Evolutionary conservation across 2,797 vertebrate species (phyloP).

Genomic region (Glossophaga mutica): DNA sequence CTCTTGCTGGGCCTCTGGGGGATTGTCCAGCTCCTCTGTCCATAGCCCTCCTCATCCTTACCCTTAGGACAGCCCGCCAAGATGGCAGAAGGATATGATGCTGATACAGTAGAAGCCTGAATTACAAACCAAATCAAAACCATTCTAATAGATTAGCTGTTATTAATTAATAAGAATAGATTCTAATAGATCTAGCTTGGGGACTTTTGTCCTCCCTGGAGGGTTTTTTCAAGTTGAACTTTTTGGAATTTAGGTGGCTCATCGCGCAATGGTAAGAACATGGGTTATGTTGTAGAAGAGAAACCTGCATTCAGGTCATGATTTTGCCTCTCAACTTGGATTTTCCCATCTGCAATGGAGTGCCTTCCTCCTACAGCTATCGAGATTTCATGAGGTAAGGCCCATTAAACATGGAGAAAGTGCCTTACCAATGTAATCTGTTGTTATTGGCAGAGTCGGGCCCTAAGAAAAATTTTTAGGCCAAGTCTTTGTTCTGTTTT

Average conservation of each 20-base stretch:
- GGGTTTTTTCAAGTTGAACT: neutral
- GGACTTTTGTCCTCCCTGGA: neutral
- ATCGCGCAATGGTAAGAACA: neutral
- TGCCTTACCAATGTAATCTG: neutral
- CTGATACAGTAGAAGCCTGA: neutral
- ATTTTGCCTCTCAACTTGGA: neutral
- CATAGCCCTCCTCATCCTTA: accelerated
- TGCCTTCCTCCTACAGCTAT: neutral
- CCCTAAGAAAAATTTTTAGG: neutral
- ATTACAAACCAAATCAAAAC: neutral
- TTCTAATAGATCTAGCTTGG: neutral
- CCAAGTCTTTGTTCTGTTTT: neutral
- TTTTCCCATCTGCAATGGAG: neutral
- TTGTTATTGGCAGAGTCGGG: neutral
- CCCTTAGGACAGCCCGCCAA: neutral
- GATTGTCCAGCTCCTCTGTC: accelerated
- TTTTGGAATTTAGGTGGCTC: neutral
- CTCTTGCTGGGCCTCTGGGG: neutral
- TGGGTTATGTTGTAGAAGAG: neutral
- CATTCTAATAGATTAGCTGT: neutral
- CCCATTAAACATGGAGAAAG: neutral
- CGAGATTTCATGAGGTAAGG: neutral
- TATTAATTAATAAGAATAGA: no score
- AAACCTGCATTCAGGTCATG: neutral
- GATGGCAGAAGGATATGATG: neutral